Conservation (phyloP, 2,888 invertebrate genomes). For the Nasonovia ribisnigri region DNA sequence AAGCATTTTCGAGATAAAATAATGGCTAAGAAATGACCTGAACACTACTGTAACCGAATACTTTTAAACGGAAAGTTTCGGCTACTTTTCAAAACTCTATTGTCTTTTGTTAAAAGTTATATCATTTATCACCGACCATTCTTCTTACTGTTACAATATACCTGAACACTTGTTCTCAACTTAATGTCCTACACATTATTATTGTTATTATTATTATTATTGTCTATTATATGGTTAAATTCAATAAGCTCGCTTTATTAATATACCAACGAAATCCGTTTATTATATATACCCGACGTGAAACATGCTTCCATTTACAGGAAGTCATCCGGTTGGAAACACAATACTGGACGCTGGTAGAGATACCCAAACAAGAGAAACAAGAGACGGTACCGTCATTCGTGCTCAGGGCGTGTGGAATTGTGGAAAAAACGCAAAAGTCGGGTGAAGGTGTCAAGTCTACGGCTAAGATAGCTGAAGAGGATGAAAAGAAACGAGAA, state of each 20-base stretch:
- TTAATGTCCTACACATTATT: background rate
- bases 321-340: conserved; percentile 92
- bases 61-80: conserved; percentile 39
- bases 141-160: background rate
- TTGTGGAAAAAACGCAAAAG: conserved; percentile 93
- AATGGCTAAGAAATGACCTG: background rate
- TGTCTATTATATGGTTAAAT: background rate
- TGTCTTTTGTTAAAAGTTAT: conserved; percentile 44
- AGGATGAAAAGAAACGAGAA: conserved; percentile 86
- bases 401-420: conserved; percentile 89
- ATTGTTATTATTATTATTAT: background rate
- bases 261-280: background rate
- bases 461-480: conserved; percentile 85
- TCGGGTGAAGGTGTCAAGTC: conserved; percentile 91
- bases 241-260: background rate
- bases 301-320: conserved; percentile 72
- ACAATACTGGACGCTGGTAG: conserved; percentile 93
- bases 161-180: background rate
- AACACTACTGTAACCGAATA: background rate
- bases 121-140: conserved; percentile 35
- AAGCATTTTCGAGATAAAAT: background rate
- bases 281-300: background rate
- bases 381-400: conserved; percentile 94
- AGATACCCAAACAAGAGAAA: conserved; percentile 93
- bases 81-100: conserved; percentile 34